A percentile compares a stretch with the other conserved stretches of the same genome.
Conservation (phyloP, 2,888 invertebrate genomes). For the Lacanobia wlatinum region DNA sequence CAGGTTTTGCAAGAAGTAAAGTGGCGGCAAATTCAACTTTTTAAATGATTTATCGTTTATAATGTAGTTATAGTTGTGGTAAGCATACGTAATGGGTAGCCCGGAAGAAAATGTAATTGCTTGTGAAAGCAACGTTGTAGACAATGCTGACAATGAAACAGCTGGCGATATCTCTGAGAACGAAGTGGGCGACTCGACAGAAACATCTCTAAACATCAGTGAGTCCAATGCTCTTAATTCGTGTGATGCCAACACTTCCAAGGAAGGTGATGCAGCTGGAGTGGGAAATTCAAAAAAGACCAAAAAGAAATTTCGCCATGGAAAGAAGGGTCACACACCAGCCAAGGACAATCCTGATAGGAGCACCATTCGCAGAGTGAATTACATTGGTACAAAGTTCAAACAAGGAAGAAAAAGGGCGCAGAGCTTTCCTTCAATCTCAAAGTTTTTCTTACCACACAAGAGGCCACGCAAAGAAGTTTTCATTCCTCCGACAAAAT, state of each 20-base stretch:
- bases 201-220: slow-evolving; percentile 74
- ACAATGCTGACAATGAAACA: slow-evolving; percentile 75
- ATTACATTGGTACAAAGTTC: slow-evolving; percentile 85
- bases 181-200: slow-evolving; percentile 77
- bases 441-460: slow-evolving; percentile 94
- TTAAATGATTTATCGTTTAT: slow-evolving; percentile 74
- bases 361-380: slow-evolving; percentile 82
- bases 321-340: slow-evolving; percentile 83
- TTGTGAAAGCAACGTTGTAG: slow-evolving; percentile 69
- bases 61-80: slow-evolving; percentile 72
- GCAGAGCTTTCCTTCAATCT: slow-evolving; percentile 92
- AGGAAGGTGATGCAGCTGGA: slow-evolving; percentile 78
- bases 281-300: slow-evolving; percentile 80
- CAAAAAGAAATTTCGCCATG: slow-evolving; percentile 87
- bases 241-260: slow-evolving; percentile 78
- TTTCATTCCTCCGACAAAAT: slow-evolving; percentile 97
- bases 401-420: slow-evolving; percentile 92
- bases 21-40: slow-evolving; percentile 90
- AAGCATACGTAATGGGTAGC: slow-evolving; percentile 83
- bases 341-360: slow-evolving; percentile 85
- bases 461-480: slow-evolving; percentile 94
- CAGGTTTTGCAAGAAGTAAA: slow-evolving; percentile 86
- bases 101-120: slow-evolving; percentile 77
- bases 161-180: slow-evolving; percentile 80
- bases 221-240: slow-evolving; percentile 71